phyloP scores from a whole-genome alignment of 1,140 invertebrate species.

The Tigriopus japonicus region DNA sequence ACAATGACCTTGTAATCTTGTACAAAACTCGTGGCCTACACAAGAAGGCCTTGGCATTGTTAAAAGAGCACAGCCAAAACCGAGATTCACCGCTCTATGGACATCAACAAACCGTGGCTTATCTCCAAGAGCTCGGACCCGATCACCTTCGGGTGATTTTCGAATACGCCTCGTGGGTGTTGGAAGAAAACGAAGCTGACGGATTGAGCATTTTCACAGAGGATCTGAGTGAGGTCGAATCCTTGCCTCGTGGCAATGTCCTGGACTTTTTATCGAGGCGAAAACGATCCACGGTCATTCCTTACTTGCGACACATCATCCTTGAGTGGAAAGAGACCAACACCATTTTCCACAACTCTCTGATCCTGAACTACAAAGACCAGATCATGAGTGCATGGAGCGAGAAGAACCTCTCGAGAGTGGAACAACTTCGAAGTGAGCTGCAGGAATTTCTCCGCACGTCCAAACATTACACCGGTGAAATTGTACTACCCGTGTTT shows the following conservation, averaged over 20 bases:
- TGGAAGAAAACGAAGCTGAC: constrained; percentile 64
- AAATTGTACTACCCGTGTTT: constrained; percentile 36
- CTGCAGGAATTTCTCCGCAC: neutral
- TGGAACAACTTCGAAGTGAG: neutral
- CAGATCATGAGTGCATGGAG: constrained; percentile 25
- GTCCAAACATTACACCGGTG: neutral
- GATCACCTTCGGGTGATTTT: constrained; percentile 79
- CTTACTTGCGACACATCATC: constrained; percentile 86
- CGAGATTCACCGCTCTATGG: constrained; percentile 57
- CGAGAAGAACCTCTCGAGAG: neutral
- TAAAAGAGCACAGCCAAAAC: constrained; percentile 56
- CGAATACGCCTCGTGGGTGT: constrained; percentile 82
- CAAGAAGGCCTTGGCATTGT: constrained; percentile 67
- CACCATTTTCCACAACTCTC: constrained; percentile 67
- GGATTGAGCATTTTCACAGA: constrained; percentile 88
- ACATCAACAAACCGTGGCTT: constrained; percentile 61
- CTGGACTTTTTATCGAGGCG: constrained; percentile 66
- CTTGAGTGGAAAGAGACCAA: constrained; percentile 68
- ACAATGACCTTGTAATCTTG: constrained; percentile 80
- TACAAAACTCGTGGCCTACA: constrained; percentile 86
- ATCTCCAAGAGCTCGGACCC: constrained; percentile 68
- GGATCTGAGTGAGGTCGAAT: constrained; percentile 67
- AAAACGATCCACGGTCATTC: constrained; percentile 59
- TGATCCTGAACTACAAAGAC: constrained; percentile 66
- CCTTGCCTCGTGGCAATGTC: constrained; percentile 64